These are phyloP conservation scores for Salpingus planirostris DNA, from an alignment of 2,888 invertebrate genomes.

Conservation along the genomic window DNA sequence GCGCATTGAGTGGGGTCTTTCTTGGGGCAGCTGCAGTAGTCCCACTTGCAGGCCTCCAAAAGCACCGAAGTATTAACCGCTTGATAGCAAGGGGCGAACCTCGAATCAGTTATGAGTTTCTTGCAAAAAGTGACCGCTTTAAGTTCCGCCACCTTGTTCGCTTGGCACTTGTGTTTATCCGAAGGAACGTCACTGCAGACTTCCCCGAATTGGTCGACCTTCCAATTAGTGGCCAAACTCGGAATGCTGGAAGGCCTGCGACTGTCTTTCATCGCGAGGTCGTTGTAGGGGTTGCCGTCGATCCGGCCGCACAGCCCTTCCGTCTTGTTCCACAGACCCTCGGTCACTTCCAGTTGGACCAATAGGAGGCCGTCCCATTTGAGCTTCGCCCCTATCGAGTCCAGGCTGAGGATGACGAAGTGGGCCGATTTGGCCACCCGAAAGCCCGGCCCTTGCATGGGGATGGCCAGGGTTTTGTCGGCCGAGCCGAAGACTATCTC, in stretches of 20 bases:
- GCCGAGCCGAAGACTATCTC: too few relatives aligned
- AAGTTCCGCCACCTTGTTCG: constrained; percentile 18
- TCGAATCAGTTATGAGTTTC: constrained; percentile 53
- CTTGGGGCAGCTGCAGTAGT: constrained; percentile 59
- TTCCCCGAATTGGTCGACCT: constrained; percentile 43
- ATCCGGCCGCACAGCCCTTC: constrained; percentile 74
- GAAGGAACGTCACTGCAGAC: constrained; percentile 47
- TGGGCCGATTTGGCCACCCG: constrained; percentile 64
- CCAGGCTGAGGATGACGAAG: constrained; percentile 58
- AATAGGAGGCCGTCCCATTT: constrained; percentile 73
- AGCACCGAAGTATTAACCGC: constrained; percentile 55
- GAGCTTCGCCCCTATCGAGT: constrained; percentile 56
- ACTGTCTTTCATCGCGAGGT: constrained; percentile 56
- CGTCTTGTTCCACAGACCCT: constrained; percentile 67
- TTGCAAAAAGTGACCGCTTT: constrained; percentile 53
- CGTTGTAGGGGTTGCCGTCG: constrained; percentile 62
- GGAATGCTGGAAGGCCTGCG: constrained; percentile 40
- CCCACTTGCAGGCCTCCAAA: constrained; percentile 67
- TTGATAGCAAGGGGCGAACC: constrained; percentile 54
- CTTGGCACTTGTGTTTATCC: constrained; percentile 46
- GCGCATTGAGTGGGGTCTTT: constrained; percentile 57
- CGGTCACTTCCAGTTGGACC: constrained; percentile 57
- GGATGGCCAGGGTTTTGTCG: constrained; percentile 51
- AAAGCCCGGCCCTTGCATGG: constrained; percentile 63
- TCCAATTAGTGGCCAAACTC: constrained; percentile 52